Evolutionary conservation across 1,140 invertebrate species (phyloP), one percentile per base, ranked within the genome.

Genomic region (Ooceraea biroi): DNA sequence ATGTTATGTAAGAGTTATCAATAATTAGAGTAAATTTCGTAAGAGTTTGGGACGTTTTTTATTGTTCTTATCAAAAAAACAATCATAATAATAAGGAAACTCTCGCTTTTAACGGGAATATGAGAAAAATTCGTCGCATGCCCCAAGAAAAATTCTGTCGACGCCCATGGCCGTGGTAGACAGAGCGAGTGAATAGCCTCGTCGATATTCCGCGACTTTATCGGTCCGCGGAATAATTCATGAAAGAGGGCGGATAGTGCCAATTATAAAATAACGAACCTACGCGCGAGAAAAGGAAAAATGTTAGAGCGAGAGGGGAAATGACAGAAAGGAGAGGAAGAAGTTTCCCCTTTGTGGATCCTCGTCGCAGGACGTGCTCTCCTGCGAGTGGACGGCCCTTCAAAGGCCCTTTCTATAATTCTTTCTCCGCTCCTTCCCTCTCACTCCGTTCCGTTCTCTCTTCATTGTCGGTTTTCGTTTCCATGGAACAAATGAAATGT

Each of bases 181-280:
- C 44, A 78, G 69, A 85, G 66, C 60, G 48, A 44, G 17, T 22
- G 82, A 46, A 30, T 50, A 17, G 12, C n/a, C 65, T 80, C 84
- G 89, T 91, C 88, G 88, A 92, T 91, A 91, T 89, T 91, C 88
- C 80, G 80, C 78, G 72, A 88, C 90, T 87, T 90, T 89, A 91
- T 89, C 88, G 90, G 84, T 55, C 46, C 72, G 80, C 85, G 87
- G 88, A 92, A 92, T 92, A 92, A 92, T 92, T 92, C 91, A 92
- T 91, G 91, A 92, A 92, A 91, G 86, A 72, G 88, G 85, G 82
- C 86, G 87, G 90, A 92, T 92, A 90, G 90, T 92, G 91, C 91
- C 91, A 92, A 92, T 92, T 92, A 92, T 92, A 91, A 92, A 92
- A 91, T 92, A 92, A 92, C 89, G 91, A 92, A 92, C 87, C 84